A percentile compares a stretch with the other conserved stretches of the same genome.
These are phyloP conservation scores for Caenorhabditis latens DNA, from an alignment of 1,140 invertebrate genomes.

Conservation along the genomic window DNA sequence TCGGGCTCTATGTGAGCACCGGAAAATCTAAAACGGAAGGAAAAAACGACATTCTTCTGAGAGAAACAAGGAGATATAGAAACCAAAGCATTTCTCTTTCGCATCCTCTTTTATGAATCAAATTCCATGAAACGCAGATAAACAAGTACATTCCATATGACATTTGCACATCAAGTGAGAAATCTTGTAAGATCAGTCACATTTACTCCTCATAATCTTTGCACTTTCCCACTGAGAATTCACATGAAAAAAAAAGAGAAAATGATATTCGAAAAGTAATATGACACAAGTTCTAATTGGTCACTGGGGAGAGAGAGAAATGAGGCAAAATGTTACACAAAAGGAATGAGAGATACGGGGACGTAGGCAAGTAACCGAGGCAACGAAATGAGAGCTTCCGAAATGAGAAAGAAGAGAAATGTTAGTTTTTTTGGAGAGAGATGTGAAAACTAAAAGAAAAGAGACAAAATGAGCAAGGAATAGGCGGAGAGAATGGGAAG, in stretches of 20 bases:
- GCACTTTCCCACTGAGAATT: conserved; percentile 11
- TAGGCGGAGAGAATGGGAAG: background rate
- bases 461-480: background rate
- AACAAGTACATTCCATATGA: background rate
- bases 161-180: background rate
- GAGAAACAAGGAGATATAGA: too few species aligned
- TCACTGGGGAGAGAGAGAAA: background rate
- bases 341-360: background rate
- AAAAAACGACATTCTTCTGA: too few species aligned
- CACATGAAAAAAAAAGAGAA: background rate
- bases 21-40: too few species aligned
- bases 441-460: background rate
- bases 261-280: background rate
- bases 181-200: conserved; percentile 30
- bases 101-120: too few species aligned
- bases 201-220: background rate
- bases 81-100: too few species aligned
- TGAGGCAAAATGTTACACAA: background rate
- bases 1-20: too few species aligned
- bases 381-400: conserved; percentile 24
- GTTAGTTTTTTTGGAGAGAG: background rate
- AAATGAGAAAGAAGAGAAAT: background rate
- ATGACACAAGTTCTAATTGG: background rate
- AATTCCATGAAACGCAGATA: too few species aligned
- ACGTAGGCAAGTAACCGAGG: background rate